These are phyloP conservation scores for Solenopsis invicta DNA, from an alignment of 1,140 invertebrate genomes.

Conservation along the genomic window DNA sequence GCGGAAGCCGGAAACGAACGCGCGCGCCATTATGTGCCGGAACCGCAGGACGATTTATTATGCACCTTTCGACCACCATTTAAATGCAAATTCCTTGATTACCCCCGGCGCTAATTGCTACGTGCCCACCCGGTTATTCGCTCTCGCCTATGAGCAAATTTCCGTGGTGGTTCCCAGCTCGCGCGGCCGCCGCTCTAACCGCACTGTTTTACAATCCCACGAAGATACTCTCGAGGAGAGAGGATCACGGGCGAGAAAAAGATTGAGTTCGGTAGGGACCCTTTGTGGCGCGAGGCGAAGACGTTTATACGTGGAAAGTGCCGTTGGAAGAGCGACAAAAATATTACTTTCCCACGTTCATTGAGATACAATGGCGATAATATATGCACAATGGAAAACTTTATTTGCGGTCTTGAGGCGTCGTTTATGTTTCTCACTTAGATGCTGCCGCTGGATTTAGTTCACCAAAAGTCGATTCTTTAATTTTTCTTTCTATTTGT, in stretches of 20 bases:
- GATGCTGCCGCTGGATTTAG: not conserved
- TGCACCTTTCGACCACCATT: slow-evolving; percentile 82
- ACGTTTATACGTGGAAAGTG: not conserved
- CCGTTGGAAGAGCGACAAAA: not conserved
- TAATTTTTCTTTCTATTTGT: slow-evolving; percentile 17
- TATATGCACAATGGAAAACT: not conserved
- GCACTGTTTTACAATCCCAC: not conserved
- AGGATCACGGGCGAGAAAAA: not conserved
- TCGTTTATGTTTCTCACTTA: not conserved
- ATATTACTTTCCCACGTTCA: not conserved
- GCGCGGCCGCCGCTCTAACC: slow-evolving; percentile 12
- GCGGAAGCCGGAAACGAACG: slow-evolving; percentile 57
- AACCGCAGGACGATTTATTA: slow-evolving; percentile 78
- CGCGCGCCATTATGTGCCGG: slow-evolving; percentile 70
- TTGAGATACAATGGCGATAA: not conserved
- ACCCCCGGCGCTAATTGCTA: slow-evolving; percentile 82
- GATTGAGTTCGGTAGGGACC: slow-evolving; percentile 22
- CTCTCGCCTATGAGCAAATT: slow-evolving; percentile 62
- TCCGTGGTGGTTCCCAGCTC: slow-evolving; percentile 45
- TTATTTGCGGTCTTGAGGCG: not conserved
- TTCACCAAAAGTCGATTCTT: not conserved
- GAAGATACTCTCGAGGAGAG: too few relatives aligned
- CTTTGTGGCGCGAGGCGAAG: slow-evolving; percentile 4
- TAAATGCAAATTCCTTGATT: slow-evolving; percentile 85
- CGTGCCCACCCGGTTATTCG: slow-evolving; percentile 72